Evolutionary conservation across 2,888 invertebrate genomes (phyloP), one percentile per base, ranked within the genome.

Genomic region (Chloromyia formosa): DNA sequence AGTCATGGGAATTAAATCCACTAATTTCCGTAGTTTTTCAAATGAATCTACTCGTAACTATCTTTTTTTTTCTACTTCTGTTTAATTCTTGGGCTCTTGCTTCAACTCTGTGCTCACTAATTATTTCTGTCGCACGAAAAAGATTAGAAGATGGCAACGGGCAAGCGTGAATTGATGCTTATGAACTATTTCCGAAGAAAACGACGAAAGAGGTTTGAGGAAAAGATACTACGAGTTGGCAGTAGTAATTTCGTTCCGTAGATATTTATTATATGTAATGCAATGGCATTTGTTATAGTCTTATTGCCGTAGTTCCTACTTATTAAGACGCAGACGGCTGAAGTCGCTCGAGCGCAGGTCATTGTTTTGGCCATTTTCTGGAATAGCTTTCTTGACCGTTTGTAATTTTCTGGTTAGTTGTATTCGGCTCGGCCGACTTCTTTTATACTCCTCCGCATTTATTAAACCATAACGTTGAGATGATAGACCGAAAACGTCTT

Each of bases 121-220:
- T 62, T 62, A 62, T 62, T 62, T 27, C 40, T 62, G 62, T 62
- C 62, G 62, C 62, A 62, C 40, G 62, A 62, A 62, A 40, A 62
- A 27, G 27, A 23, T 27, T 27, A 62, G 62, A 49, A 7, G 49
- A 49, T 49, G 10, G 49, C 49, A 35, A 35, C 27, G 49, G 16
- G 49, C 49, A 49, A 49, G 49, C 49, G 49, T 49, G 49, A 49
- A 49, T 5, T n/a, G 49, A 49, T 49, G 49, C 49, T 49, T 49
- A 49, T 49, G 49, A 49, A 49, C 49, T n/a, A 49, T 49, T 49
- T 49, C 16, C 49, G 16, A n/a, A n/a, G 49, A 49, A 49, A 49
- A 49, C 10, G 16, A n/a, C 4, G 2, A 49, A n/a, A 12, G 12
- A n/a, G 3, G 12, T 49, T 49, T 12, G 1, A 5, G 12, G 42